These are phyloP conservation scores for Lipophrys pholis DNA, from an alignment of 2,113 vertebrate species.

Conservation along the genomic window DNA sequence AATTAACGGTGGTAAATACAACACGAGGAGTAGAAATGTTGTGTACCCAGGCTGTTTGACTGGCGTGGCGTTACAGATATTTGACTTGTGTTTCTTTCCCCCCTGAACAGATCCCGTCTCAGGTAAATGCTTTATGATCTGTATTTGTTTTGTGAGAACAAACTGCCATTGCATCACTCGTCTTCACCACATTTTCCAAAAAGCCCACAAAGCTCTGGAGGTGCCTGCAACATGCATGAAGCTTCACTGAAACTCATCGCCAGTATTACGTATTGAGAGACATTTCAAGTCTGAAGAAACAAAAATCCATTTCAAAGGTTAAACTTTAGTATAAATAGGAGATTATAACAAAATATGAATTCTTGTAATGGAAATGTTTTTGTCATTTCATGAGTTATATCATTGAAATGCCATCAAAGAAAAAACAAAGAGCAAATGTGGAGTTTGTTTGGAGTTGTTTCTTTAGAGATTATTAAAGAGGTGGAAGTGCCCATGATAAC, in stretches of 20 bases:
- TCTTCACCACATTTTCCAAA: slow-evolving; percentile 16
- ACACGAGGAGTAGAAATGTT: no score
- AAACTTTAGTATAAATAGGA: no score
- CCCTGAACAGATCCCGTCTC: slow-evolving; percentile 63
- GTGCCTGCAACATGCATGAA: slow-evolving; percentile 14
- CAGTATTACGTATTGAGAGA: background rate
- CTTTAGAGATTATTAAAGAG: no score
- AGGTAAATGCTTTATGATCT: slow-evolving; percentile 51
- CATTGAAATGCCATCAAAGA: no score
- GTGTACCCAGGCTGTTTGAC: no score
- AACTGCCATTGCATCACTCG: slow-evolving; percentile 15
- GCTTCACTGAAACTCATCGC: background rate
- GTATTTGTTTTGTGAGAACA: background rate
- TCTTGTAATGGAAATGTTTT: no score
- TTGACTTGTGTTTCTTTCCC: slow-evolving; percentile 41
- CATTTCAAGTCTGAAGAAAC: background rate
- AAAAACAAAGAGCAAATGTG: no score
- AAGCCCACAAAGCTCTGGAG: slow-evolving; percentile 54
- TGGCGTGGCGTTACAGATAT: slow-evolving; percentile 31
- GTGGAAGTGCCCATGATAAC: no score
- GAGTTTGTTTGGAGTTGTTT: no score
- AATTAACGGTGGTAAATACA: no score
- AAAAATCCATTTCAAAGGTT: background rate
- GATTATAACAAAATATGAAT: no score
- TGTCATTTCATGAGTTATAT: no score